phyloP scores from a whole-genome alignment of 2,113 vertebrate species.

The Neoarius graeffei region DNA sequence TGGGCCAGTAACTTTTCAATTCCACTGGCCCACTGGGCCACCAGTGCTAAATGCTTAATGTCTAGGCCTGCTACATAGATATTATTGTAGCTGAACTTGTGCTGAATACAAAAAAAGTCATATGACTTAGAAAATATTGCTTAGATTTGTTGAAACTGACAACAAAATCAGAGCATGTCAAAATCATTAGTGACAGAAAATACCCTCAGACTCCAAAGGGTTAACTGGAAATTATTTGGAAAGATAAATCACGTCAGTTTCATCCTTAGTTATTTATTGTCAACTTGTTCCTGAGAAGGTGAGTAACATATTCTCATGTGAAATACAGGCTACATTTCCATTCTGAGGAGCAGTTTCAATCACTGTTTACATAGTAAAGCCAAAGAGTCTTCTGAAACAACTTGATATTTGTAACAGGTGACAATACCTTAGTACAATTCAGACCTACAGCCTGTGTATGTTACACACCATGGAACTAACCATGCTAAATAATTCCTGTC shows the following conservation, averaged over 20 bases:
- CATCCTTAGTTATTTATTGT: neutral
- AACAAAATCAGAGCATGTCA: too few relatives aligned
- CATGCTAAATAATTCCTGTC: neutral
- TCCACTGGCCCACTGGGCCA: too few relatives aligned
- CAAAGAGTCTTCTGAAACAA: neutral
- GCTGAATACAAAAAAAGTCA: too few relatives aligned
- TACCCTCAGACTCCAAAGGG: neutral
- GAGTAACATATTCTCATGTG: neutral
- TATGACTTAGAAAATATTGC: too few relatives aligned
- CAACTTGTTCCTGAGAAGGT: neutral
- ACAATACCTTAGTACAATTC: neutral
- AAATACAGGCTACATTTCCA: neutral
- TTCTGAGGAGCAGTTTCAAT: constrained; percentile 2
- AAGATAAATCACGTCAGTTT: neutral
- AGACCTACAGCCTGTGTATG: neutral
- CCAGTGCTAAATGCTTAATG: too few relatives aligned
- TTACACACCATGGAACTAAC: neutral
- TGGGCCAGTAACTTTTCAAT: too few relatives aligned
- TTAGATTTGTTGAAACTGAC: too few relatives aligned
- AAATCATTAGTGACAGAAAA: too few relatives aligned
- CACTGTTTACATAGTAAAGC: neutral
- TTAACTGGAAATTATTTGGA: neutral
- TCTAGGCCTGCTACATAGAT: too few relatives aligned
- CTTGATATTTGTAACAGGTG: too few relatives aligned
- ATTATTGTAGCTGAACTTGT: too few relatives aligned